Percentiles rank a stretch among this genome's conserved stretches.
These are phyloP conservation scores for Caenorhabditis sp. DNA, from an alignment of 2,888 invertebrate genomes.

Conservation along the genomic window DNA sequence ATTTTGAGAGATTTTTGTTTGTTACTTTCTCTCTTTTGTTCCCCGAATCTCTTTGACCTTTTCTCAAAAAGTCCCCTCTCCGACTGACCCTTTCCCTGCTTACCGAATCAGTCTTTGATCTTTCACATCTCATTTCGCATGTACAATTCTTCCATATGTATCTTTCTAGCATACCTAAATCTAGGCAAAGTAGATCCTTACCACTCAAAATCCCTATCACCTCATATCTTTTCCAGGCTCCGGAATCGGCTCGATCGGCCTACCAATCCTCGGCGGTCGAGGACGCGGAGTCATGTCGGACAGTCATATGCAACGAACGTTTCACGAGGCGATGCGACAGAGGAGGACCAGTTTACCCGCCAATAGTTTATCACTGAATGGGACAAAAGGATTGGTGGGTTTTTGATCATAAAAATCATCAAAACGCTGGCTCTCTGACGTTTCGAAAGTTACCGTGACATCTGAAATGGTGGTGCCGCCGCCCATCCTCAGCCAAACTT, in stretches of 20 bases:
- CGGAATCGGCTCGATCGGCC: conserved; percentile 58
- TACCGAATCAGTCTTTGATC: too few relatives aligned
- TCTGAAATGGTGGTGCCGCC: too few relatives aligned
- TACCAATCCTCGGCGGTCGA: conserved; percentile 52
- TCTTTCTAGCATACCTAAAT: background rate
- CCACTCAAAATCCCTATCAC: background rate
- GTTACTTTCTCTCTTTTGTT: too few relatives aligned
- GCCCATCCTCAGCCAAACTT: too few relatives aligned
- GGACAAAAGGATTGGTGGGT: conserved; percentile 33
- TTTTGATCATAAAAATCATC: background rate
- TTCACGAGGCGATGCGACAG: conserved; percentile 73
- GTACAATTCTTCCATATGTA: background rate
- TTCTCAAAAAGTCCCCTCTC: too few relatives aligned
- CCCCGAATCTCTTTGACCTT: too few relatives aligned
- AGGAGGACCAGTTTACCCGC: conserved; percentile 74
- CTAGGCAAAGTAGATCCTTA: background rate
- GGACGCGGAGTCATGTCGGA: conserved; percentile 69
- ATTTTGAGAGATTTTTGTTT: too few relatives aligned
- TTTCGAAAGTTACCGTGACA: too few relatives aligned
- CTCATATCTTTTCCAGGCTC: conserved; percentile 37
- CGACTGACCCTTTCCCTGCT: too few relatives aligned
- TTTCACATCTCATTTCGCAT: too few relatives aligned
- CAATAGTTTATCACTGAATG: conserved; percentile 64
- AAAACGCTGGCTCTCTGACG: background rate
- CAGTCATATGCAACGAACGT: conserved; percentile 72